Evolutionary conservation across 2,113 vertebrate genomes (phyloP).

Genomic region (Colius striatus): DNA sequence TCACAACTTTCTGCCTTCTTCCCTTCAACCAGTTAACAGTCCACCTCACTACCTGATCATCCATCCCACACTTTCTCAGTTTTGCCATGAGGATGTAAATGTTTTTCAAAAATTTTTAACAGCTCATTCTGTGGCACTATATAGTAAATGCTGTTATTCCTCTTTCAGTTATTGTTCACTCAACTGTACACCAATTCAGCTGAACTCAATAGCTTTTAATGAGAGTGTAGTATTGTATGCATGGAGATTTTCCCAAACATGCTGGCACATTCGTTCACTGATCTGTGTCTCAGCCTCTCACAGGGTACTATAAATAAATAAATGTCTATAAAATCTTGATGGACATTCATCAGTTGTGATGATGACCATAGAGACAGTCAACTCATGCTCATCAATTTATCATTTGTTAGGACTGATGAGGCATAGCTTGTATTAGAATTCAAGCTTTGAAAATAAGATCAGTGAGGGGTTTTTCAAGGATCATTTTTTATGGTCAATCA

Average conservation of each 20-base stretch:
- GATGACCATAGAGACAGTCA: neutral
- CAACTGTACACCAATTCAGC: neutral
- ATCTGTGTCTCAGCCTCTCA: neutral
- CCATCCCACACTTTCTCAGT: too few species aligned
- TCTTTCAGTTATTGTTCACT: neutral
- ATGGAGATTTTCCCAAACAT: neutral
- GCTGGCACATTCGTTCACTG: neutral
- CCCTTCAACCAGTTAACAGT: too few species aligned
- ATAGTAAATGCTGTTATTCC: neutral
- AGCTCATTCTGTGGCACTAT: neutral
- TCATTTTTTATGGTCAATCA: neutral
- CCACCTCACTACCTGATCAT: too few species aligned
- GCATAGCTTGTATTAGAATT: neutral
- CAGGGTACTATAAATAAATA: neutral
- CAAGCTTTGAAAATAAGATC: neutral
- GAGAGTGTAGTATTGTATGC: neutral
- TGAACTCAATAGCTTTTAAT: neutral
- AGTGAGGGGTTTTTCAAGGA: neutral
- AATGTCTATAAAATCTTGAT: neutral
- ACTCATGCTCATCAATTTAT: neutral
- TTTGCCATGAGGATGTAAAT: too few species aligned
- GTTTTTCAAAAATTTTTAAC: neutral
- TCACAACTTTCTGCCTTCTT: too few species aligned
- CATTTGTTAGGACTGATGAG: neutral
- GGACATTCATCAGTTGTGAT: neutral